These are phyloP conservation scores for Synanthedon andrenaeformis DNA, from an alignment of 2,888 invertebrate genomes.

Conservation along the genomic window DNA sequence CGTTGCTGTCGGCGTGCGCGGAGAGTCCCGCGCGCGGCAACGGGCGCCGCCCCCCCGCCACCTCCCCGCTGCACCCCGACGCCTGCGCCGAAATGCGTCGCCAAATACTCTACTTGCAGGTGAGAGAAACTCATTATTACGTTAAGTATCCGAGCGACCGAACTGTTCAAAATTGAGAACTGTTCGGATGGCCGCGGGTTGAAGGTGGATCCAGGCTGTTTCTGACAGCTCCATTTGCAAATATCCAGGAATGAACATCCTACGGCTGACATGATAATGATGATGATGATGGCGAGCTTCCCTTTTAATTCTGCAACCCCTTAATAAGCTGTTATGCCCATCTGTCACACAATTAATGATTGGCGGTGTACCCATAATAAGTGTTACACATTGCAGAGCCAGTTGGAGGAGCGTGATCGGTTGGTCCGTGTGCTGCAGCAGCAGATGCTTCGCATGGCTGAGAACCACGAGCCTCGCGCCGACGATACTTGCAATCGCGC, in stretches of 20 bases:
- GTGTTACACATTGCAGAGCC: conserved; percentile 62
- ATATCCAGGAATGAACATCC: no score
- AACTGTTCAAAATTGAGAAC: neutral
- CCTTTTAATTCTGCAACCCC: no score
- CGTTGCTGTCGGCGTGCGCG: conserved; percentile 79
- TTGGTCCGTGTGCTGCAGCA: conserved; percentile 84
- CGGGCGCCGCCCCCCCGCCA: conserved; percentile 71
- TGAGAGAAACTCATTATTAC: conserved; percentile 17
- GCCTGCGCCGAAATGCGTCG: conserved; percentile 84
- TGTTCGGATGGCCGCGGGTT: no score
- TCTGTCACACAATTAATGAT: no score
- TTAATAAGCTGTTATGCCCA: no score
- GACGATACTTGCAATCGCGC: conserved; percentile 81
- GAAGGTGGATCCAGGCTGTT: no score
- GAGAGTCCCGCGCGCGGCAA: conserved; percentile 69
- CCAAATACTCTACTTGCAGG: conserved; percentile 86
- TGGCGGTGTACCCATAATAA: no score
- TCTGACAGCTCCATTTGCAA: no score
- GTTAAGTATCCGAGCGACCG: neutral
- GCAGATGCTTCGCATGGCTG: conserved; percentile 75
- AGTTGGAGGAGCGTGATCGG: conserved; percentile 88
- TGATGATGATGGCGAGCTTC: no score
- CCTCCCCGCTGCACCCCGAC: conserved; percentile 73
- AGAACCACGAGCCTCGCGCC: conserved; percentile 54
- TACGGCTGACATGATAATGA: no score